phyloP scores from a whole-genome alignment of 2,888 invertebrate genomes.

The Capitulum mitella region DNA sequence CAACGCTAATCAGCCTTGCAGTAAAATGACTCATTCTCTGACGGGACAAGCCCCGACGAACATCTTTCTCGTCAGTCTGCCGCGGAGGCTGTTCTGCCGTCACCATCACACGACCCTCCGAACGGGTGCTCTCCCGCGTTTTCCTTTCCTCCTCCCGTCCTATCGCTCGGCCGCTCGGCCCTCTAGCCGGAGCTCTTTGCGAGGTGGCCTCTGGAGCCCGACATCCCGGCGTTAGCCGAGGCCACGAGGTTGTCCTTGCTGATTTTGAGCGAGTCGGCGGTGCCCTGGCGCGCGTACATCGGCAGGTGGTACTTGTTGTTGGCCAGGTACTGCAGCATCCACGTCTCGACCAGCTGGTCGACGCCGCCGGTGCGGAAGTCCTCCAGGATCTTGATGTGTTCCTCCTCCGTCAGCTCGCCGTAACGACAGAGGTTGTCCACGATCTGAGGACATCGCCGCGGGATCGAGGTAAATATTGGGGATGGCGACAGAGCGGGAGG shows the following conservation, averaged over 20 bases:
- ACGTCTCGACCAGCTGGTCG: background rate
- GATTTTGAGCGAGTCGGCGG: background rate
- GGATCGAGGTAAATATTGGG: too few relatives aligned
- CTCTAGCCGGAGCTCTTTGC: background rate
- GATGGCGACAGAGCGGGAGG: too few relatives aligned
- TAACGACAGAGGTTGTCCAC: constrained; percentile 1
- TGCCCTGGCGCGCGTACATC: constrained; percentile 21
- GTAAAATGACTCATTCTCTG: too few relatives aligned
- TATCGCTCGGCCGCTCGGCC: too few relatives aligned
- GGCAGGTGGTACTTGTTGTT: constrained; percentile 22
- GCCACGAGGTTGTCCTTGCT: background rate
- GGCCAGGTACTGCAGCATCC: constrained; percentile 6
- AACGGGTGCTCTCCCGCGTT: too few relatives aligned
- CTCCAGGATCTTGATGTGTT: background rate
- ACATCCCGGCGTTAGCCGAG: background rate
- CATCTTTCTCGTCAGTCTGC: too few relatives aligned
- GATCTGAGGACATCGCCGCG: too few relatives aligned
- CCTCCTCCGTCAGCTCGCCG: background rate
- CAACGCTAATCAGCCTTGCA: too few relatives aligned
- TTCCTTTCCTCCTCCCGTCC: too few relatives aligned
- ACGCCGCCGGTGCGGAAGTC: background rate
- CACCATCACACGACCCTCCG: too few relatives aligned
- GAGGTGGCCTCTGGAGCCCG: background rate
- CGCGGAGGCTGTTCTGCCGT: too few relatives aligned
- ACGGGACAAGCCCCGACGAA: too few relatives aligned